A percentile compares a stretch with the other conserved stretches of the same genome.
Conservation (phyloP, 1,140 invertebrate genomes). For the Lutraria rhynchaena region DNA sequence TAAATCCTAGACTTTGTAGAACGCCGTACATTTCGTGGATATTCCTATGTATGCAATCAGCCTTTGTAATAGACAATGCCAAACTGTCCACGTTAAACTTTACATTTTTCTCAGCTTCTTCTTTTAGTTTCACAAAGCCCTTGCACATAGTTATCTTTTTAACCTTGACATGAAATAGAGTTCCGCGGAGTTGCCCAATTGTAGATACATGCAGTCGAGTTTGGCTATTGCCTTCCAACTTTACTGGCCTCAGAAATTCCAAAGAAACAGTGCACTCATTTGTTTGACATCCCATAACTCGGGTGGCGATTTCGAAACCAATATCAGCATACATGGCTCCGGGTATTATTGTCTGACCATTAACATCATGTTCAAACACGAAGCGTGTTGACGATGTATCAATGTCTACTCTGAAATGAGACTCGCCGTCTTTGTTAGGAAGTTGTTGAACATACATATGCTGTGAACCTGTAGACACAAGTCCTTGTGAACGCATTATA, state of each 20-base stretch:
- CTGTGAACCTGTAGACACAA: too few relatives aligned
- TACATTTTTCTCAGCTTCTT: background rate
- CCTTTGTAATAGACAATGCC: background rate
- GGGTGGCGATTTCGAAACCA: conserved; percentile 25
- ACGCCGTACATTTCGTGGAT: background rate
- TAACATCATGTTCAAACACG: conserved; percentile 43
- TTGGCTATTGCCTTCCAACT: background rate
- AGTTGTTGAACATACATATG: too few relatives aligned
- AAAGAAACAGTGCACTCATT: background rate
- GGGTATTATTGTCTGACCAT: conserved; percentile 9
- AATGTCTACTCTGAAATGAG: background rate
- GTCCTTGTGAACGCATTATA: too few relatives aligned
- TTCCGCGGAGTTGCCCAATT: conserved; percentile 9
- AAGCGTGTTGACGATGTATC: conserved; percentile 5
- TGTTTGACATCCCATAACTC: background rate
- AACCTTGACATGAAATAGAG: background rate
- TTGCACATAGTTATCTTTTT: too few relatives aligned
- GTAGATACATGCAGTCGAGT: conserved; percentile 10
- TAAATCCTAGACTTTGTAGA: conserved; percentile 1
- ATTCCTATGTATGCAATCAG: background rate
- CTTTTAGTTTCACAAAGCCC: too few relatives aligned
- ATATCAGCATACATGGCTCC: conserved; percentile 44
- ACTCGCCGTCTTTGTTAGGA: conserved; percentile 13
- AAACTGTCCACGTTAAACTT: background rate
- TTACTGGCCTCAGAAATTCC: conserved; percentile 23